phyloP scores from a whole-genome alignment of 2,888 invertebrate species.

The Apoda limacodes region DNA sequence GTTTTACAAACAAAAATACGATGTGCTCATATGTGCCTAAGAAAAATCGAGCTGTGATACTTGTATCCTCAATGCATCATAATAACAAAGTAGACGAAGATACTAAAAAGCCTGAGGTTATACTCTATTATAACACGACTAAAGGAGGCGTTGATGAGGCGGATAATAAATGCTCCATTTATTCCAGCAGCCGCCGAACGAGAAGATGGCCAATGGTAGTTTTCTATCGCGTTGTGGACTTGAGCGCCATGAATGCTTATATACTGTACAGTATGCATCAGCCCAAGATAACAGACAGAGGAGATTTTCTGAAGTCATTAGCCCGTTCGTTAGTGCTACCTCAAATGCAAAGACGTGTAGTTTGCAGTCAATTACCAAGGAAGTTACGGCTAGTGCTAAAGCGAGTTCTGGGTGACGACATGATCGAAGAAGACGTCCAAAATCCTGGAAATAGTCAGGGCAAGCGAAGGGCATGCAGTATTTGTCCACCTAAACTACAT shows the following conservation, averaged over 20 bases:
- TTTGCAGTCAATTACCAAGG: slow-evolving; percentile 12
- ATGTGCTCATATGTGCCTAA: no score
- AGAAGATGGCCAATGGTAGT: slow-evolving; percentile 14
- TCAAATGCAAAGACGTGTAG: slow-evolving; percentile 11
- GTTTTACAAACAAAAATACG: slow-evolving; percentile 18
- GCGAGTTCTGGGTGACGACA: neutral
- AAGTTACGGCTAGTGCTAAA: slow-evolving; percentile 11
- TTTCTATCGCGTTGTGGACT: slow-evolving; percentile 11
- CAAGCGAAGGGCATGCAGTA: neutral
- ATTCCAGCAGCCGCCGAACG: slow-evolving; percentile 12
- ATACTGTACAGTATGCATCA: slow-evolving; percentile 11
- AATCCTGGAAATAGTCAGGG: neutral
- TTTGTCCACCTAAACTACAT: neutral
- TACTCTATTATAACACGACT: slow-evolving; percentile 9
- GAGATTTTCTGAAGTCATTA: slow-evolving; percentile 15
- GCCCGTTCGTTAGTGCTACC: slow-evolving; percentile 12
- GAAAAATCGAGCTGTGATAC: slow-evolving; percentile 9
- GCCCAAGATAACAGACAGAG: slow-evolving; percentile 11
- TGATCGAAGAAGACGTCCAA: neutral
- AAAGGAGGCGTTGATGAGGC: slow-evolving; percentile 13
- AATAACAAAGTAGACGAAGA: slow-evolving; percentile 3
- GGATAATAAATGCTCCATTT: slow-evolving; percentile 15
- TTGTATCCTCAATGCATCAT: slow-evolving; percentile 11
- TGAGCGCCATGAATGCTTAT: slow-evolving; percentile 10
- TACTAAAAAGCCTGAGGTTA: slow-evolving; percentile 13